Evolutionary conservation across 2,797 vertebrate species (phyloP).

Genomic region (Hippopotamyrus pictus): DNA sequence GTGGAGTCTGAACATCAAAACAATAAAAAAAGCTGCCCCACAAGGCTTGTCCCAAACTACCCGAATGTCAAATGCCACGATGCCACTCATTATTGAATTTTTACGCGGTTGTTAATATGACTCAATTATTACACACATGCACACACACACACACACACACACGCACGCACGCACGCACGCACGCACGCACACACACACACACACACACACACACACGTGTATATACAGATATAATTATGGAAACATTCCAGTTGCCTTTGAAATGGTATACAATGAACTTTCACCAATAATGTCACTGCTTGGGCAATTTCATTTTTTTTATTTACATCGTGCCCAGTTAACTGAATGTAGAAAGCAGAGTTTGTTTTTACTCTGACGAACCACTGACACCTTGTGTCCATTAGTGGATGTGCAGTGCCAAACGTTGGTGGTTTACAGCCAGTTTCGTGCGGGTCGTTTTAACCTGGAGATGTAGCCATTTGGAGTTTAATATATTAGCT

Average conservation of each 20-base stretch:
- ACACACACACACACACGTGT: neutral
- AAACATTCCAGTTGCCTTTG: neutral
- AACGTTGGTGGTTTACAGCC: neutral
- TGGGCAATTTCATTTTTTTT: neutral
- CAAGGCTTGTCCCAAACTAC: neutral
- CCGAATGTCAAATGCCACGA: neutral
- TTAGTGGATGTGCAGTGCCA: neutral
- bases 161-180: no score
- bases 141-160: no score
- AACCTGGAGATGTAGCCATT: neutral
- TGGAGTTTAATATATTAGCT: neutral
- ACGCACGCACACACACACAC: no score
- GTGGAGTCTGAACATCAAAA: neutral
- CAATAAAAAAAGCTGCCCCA: neutral
- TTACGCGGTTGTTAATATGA: neutral
- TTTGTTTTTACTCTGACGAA: neutral
- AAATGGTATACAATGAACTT: neutral
- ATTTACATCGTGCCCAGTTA: neutral
- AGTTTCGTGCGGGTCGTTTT: neutral
- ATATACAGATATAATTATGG: neutral
- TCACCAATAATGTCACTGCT: neutral
- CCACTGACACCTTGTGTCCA: neutral
- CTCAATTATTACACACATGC: no score
- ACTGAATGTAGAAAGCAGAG: neutral
- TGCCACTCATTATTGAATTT: neutral